Evolutionary conservation across 2,888 invertebrate species (phyloP), one percentile per base, ranked within the genome.

Genomic region (Megamerina dolium): DNA sequence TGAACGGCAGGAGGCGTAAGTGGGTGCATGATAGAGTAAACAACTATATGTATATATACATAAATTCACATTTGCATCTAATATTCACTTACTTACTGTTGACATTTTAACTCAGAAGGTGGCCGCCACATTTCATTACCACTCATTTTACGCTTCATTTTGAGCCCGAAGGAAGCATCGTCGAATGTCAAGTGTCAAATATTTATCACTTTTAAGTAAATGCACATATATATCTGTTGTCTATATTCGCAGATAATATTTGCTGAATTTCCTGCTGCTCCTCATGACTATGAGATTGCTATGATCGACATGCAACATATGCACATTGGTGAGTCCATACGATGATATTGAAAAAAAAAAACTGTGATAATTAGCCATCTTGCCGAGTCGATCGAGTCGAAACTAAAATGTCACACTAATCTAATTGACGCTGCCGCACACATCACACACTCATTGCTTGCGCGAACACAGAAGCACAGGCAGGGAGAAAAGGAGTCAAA

Each of bases 401-500:
- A n/a, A n/a, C n/a, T n/a, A 13, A 27, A 27, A 27, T 27, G 27
- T 5, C 5, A 5, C 13, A n/a, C 27, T 27, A 27, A 27, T 27
- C 27, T 10, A 27, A 27, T 5, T 27, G 27, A 27, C 27, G 13
- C 13, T 23, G 10, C 26, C 26, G 26, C 26, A 27, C 27, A 3
- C 13, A 27, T 5, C 27, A 9, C 26, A 23, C 27, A 4, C 13
- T 13, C 27, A 27, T 13, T 27, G 12, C 13, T 13, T 27, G 5
- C 27, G 27, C 13, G 10, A n/a, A n/a, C 27, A n/a, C n/a, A n/a
- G n/a, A n/a, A n/a, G n/a, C n/a, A n/a, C n/a, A n/a, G n/a, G n/a
- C n/a, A n/a, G n/a, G n/a, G n/a, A n/a, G 14, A 19, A 36, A 35
- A 37, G 52, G 50, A 52, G 44, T 50, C 50, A 48, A 50, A 54